Percentiles rank a stretch among this genome's conserved stretches.
phyloP scores from a whole-genome alignment of 2,888 invertebrate genomes.

The Drosophila nigritarsus region DNA sequence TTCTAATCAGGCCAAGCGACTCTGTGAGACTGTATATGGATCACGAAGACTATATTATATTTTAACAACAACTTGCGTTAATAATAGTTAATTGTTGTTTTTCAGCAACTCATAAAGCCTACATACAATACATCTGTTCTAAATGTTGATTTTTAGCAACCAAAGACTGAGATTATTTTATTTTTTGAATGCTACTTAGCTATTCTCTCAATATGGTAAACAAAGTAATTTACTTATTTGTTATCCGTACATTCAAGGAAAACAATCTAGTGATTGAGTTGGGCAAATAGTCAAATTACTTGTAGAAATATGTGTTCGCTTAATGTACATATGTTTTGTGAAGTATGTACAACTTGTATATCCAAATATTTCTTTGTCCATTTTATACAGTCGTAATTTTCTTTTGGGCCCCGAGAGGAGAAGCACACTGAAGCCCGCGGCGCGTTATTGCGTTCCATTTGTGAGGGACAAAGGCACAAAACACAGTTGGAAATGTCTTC shows the following conservation, averaged over 20 bases:
- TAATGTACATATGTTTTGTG: conserved; percentile 20
- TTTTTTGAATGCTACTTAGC: not conserved
- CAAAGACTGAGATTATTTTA: not conserved
- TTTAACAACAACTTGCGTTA: not conserved
- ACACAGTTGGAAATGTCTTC: conserved; percentile 75
- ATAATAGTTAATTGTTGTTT: not conserved
- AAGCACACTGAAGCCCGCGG: conserved; percentile 45
- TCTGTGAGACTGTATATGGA: not conserved
- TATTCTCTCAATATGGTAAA: not conserved
- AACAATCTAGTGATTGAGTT: not conserved
- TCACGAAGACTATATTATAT: not conserved
- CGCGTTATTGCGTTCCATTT: conserved; percentile 62
- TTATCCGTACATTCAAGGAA: not conserved
- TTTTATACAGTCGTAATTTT: conserved; percentile 39
- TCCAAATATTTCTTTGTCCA: conserved; percentile 34
- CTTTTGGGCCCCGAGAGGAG: conserved; percentile 14
- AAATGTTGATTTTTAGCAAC: not conserved
- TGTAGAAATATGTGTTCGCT: not conserved
- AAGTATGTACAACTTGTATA: conserved; percentile 3
- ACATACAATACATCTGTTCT: not conserved
- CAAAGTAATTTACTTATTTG: not conserved
- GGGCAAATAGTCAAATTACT: conserved; percentile 4
- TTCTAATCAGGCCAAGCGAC: not conserved
- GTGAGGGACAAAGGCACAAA: conserved; percentile 37
- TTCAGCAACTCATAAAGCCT: not conserved